phyloP scores from a whole-genome alignment of 1,140 invertebrate genomes.

The Danaus plexippus region DNA sequence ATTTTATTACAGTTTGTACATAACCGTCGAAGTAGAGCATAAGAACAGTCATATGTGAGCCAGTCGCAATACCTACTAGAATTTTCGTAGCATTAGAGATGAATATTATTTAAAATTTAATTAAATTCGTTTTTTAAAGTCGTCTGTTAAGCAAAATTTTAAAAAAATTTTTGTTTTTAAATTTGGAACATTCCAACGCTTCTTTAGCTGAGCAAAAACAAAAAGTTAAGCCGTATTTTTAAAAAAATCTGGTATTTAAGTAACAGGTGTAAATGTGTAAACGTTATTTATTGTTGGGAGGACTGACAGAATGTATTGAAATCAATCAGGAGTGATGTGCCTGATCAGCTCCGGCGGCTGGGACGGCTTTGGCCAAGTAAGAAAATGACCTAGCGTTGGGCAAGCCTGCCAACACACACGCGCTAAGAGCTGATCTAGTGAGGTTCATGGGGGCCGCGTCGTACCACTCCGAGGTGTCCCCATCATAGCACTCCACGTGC shows the following conservation, averaged over 20 bases:
- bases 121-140: too few relatives aligned
- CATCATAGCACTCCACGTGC: constrained; percentile 82
- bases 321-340: constrained; percentile 36
- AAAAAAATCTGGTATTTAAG: too few relatives aligned
- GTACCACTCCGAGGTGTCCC: constrained; percentile 78
- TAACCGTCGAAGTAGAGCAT: too few relatives aligned
- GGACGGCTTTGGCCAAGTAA: constrained; percentile 61
- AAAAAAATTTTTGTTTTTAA: background rate
- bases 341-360: constrained; percentile 60
- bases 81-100: too few relatives aligned
- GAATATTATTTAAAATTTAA: too few relatives aligned
- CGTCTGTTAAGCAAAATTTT: background rate
- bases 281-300: too few relatives aligned
- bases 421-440: constrained; percentile 77
- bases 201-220: too few relatives aligned
- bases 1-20: background rate
- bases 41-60: too few relatives aligned
- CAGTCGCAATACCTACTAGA: too few relatives aligned
- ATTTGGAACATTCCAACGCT: background rate
- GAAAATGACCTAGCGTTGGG: constrained; percentile 74
- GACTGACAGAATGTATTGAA: too few relatives aligned
- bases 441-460: constrained; percentile 79
- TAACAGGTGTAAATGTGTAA: too few relatives aligned
- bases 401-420: constrained; percentile 74
- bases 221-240: too few relatives aligned